phyloP scores from a whole-genome alignment of 2,888 invertebrate genomes.

The Noctua comes region DNA sequence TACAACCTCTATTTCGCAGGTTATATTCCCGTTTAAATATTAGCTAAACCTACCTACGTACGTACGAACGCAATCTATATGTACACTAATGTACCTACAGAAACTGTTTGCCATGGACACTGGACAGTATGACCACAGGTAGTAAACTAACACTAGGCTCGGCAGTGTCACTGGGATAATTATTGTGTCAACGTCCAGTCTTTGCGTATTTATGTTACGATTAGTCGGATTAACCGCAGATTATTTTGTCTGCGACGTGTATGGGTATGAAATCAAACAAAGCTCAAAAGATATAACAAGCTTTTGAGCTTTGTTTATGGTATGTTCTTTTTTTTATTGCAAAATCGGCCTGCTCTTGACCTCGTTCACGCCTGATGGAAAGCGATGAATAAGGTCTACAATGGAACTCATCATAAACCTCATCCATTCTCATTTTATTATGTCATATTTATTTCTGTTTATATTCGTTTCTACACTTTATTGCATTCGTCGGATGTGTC shows the following conservation, averaged over 20 bases:
- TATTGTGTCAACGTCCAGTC: conserved; percentile 53
- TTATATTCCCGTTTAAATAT: conserved; percentile 18
- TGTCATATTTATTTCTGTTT: too few species aligned
- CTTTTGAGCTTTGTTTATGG: background rate
- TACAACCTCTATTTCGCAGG: background rate
- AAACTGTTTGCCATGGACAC: conserved; percentile 39
- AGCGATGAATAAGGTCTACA: too few species aligned
- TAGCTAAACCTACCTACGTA: background rate
- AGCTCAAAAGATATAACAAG: conserved; percentile 29
- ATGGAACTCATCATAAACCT: too few species aligned
- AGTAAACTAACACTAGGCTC: conserved; percentile 42
- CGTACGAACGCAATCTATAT: conserved; percentile 11
- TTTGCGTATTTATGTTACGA: conserved; percentile 55
- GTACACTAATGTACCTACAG: conserved; percentile 12
- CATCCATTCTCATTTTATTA: too few species aligned
- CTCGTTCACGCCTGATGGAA: too few species aligned
- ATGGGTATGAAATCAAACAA: background rate
- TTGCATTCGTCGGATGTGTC: too few species aligned
- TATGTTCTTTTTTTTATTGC: background rate
- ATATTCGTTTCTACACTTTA: too few species aligned
- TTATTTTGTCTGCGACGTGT: conserved; percentile 29
- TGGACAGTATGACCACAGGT: conserved; percentile 42
- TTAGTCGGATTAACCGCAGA: conserved; percentile 32
- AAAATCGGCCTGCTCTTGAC: background rate
- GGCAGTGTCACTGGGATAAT: conserved; percentile 43